Evolutionary conservation across 2,888 invertebrate genomes (phyloP).

Genomic region (Cyclophora punctaria): DNA sequence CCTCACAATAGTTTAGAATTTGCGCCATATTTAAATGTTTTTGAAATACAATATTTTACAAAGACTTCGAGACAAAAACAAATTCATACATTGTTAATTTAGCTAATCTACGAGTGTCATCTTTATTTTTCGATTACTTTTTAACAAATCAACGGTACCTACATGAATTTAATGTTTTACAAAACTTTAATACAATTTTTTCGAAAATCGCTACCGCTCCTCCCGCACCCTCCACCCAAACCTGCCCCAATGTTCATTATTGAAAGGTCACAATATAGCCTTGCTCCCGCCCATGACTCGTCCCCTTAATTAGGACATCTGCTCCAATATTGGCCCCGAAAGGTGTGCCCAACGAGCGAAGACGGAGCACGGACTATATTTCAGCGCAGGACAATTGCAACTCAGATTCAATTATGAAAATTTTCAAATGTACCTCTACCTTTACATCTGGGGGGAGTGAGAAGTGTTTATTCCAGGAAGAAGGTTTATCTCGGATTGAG

Average conservation of each 20-base stretch:
- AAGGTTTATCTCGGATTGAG: no score
- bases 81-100: no score
- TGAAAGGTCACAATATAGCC: slow-evolving; percentile 65
- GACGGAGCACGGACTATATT: slow-evolving; percentile 23
- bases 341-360: slow-evolving; percentile 49
- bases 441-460: not conserved
- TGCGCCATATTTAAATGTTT: no score
- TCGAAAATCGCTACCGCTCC: slow-evolving; percentile 12
- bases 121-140: no score
- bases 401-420: not conserved
- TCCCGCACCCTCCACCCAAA: slow-evolving; percentile 18
- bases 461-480: no score
- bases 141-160: no score
- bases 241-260: slow-evolving; percentile 62
- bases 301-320: slow-evolving; percentile 71
- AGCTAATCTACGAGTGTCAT: no score
- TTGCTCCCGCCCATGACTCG: slow-evolving; percentile 48
- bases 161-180: no score
- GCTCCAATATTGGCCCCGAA: slow-evolving; percentile 61
- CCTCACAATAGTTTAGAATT: no score
- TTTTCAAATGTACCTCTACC: not conserved
- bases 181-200: no score
- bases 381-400: slow-evolving; percentile 14
- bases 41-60: no score
- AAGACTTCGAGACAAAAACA: no score